phyloP scores from a whole-genome alignment of 2,113 vertebrate genomes.

The Lampris incognitus region DNA sequence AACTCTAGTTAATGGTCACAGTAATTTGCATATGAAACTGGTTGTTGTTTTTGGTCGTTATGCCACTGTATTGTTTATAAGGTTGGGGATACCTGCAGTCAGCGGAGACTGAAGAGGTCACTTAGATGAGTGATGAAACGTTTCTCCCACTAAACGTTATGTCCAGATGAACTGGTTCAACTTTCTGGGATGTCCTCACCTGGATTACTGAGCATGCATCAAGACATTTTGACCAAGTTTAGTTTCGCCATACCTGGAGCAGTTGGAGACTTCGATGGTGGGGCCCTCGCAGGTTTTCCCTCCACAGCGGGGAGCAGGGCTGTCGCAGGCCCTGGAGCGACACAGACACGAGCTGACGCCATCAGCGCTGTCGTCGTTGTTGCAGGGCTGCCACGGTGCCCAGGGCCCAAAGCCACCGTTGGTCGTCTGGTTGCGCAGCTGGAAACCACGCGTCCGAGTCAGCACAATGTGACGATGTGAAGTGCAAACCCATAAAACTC shows the following conservation, averaged over 20 bases:
- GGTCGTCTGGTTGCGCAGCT: constrained; percentile 92
- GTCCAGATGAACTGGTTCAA: too few relatives aligned
- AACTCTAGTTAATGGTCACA: too few relatives aligned
- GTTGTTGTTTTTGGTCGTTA: too few relatives aligned
- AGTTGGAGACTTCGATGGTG: constrained; percentile 95
- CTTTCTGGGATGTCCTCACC: too few relatives aligned
- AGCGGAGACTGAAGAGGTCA: too few relatives aligned
- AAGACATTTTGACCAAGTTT: too few relatives aligned
- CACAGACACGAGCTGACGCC: constrained; percentile 91
- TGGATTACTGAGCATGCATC: too few relatives aligned
- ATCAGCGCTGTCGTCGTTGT: constrained; percentile 90
- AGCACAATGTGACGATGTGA: not conserved
- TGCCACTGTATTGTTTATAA: too few relatives aligned
- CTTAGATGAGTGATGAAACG: too few relatives aligned
- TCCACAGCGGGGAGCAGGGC: constrained; percentile 89
- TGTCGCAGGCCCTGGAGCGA: constrained; percentile 91
- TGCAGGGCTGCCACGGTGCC: constrained; percentile 94
- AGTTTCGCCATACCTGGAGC: constrained; percentile 87
- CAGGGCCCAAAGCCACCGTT: constrained; percentile 90
- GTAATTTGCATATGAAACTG: too few relatives aligned
- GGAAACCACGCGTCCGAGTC: not conserved
- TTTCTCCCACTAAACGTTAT: too few relatives aligned
- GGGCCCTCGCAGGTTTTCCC: constrained; percentile 89
- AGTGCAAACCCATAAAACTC: not conserved
- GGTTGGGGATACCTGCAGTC: too few relatives aligned